Conservation (phyloP, 2,113 vertebrate genomes). For the Sphyrna mokarran region DNA sequence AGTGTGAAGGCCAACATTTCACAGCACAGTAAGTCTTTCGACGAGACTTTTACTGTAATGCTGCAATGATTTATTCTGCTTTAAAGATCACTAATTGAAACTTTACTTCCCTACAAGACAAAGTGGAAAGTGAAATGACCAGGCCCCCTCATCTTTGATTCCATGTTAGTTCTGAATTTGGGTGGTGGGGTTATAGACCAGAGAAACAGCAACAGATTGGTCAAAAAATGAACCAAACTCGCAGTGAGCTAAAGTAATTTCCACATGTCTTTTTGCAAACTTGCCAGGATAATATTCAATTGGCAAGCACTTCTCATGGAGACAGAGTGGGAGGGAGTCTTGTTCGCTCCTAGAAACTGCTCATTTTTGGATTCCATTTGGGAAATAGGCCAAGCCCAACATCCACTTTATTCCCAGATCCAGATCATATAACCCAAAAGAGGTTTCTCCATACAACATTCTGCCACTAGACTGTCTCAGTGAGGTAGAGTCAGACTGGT, state of each 20-base stretch:
- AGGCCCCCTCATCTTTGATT: neutral
- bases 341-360: slow-evolving; percentile 22
- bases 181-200: neutral
- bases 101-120: neutral
- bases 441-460: neutral
- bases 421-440: neutral
- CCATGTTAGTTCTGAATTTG: neutral
- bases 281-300: neutral
- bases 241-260: neutral
- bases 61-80: neutral
- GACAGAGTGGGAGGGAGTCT: slow-evolving; percentile 33
- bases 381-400: slow-evolving; percentile 19
- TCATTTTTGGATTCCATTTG: slow-evolving; percentile 6
- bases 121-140: neutral
- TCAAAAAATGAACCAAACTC: neutral
- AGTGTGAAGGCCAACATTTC: neutral
- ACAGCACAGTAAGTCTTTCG: neutral
- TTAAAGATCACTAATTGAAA: neutral
- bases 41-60: neutral
- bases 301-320: neutral
- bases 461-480: neutral
- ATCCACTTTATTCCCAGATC: slow-evolving; percentile 9
- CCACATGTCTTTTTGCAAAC: neutral
- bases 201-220: neutral
- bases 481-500: neutral